Conservation (phyloP, 2,797 vertebrate genomes). For the Somateria mollissima region DNA sequence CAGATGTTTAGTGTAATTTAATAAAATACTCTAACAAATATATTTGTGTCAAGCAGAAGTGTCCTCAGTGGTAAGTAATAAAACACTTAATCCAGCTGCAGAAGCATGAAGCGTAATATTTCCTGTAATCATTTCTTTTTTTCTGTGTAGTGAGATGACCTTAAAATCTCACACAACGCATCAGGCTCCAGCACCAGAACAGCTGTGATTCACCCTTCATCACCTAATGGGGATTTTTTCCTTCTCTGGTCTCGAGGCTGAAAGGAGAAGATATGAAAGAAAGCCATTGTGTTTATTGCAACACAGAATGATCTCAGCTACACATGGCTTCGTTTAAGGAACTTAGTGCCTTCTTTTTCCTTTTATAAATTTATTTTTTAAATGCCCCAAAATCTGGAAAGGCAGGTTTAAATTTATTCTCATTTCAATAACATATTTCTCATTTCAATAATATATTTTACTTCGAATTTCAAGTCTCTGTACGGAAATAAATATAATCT, state of each 20-base stretch:
- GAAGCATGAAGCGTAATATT: constrained; percentile 55
- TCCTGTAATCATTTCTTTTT: constrained; percentile 51
- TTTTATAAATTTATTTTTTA: neutral
- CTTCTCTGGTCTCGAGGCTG: neutral
- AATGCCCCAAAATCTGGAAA: neutral
- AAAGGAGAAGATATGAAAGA: neutral
- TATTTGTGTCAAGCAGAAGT: constrained; percentile 64
- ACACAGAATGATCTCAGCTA: neutral
- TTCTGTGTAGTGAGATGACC: constrained; percentile 29
- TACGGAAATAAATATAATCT: neutral
- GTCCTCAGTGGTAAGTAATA: constrained; percentile 66
- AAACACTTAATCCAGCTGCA: constrained; percentile 66
- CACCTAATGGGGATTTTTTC: neutral
- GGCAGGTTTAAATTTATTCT: neutral
- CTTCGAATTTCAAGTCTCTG: neutral
- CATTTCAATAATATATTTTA: neutral
- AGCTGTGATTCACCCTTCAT: constrained; percentile 27
- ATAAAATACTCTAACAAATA: constrained; percentile 69
- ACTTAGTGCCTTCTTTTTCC: neutral
- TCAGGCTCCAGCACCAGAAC: neutral
- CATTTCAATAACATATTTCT: neutral
- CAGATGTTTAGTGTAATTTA: constrained; percentile 67
- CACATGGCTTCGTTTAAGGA: neutral
- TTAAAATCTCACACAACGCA: constrained; percentile 18
- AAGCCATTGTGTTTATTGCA: rapidly evolving